Conservation (phyloP, 2,888 invertebrate species). For the Pogonocherus hispidulus region DNA sequence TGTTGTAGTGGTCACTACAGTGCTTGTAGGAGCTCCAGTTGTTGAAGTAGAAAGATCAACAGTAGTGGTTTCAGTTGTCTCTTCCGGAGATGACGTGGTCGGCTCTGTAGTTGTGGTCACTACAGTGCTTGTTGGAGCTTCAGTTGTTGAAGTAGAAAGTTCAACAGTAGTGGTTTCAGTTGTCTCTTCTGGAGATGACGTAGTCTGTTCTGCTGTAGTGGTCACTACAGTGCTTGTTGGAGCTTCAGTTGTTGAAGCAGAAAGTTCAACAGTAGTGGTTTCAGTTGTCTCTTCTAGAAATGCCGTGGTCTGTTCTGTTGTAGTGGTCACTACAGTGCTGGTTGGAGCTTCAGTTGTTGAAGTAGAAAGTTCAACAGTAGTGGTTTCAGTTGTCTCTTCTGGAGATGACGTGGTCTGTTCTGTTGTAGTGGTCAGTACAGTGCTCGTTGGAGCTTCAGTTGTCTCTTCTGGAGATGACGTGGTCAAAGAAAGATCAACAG, state of each 20-base stretch:
- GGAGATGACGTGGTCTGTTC: too few species aligned
- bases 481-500: background rate
- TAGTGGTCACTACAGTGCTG: constrained; percentile 1
- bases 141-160: too few species aligned
- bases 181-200: background rate
- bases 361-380: background rate
- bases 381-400: background rate
- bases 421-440: too few species aligned
- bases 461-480: too few species aligned
- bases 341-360: background rate
- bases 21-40: too few species aligned
- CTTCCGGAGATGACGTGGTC: too few species aligned
- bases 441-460: too few species aligned
- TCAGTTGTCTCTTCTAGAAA: background rate
- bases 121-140: too few species aligned
- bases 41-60: too few species aligned
- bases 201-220: background rate
- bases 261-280: background rate
- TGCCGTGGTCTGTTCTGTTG: background rate
- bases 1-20: background rate
- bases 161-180: background rate
- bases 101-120: too few species aligned
- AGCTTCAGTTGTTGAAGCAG: background rate
- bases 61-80: too few species aligned
- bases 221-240: background rate